These are phyloP conservation scores for Palythoa caribaeorum DNA, from an alignment of 92 coral and sea anemone species.

Conservation along the genomic window DNA sequence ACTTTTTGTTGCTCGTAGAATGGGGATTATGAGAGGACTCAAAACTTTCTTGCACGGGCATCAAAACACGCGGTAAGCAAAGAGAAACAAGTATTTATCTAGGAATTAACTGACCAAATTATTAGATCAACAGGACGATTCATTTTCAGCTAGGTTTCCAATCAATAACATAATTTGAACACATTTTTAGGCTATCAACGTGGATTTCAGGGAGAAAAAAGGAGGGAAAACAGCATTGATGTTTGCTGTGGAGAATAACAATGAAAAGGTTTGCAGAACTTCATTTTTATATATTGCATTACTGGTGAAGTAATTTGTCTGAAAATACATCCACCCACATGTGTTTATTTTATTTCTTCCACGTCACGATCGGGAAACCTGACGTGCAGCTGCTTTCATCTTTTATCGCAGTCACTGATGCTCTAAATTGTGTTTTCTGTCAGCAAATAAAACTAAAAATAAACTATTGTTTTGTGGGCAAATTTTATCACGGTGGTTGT, in stretches of 20 bases:
- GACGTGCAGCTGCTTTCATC: no score
- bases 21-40: conserved; percentile 82
- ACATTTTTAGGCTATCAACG: conserved; percentile 71
- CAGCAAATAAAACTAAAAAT: no score
- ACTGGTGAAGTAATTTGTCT: no score
- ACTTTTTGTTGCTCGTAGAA: conserved; percentile 56
- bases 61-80: conserved; percentile 70
- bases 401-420: no score
- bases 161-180: not conserved
- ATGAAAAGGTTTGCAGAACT: conserved; percentile 60
- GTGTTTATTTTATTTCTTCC: not conserved
- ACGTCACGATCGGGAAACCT: not conserved
- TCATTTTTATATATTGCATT: no score
- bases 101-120: not conserved
- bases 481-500: no score
- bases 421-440: no score
- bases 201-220: conserved; percentile 78
- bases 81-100: not conserved
- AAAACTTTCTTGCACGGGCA: conserved; percentile 83
- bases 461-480: no score
- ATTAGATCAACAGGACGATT: not conserved
- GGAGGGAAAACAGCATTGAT: conserved; percentile 79
- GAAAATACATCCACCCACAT: no score
- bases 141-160: no score
- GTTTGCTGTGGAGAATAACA: conserved; percentile 74